phyloP scores from a whole-genome alignment of 2,113 vertebrate species.

The Grantiella picta region DNA sequence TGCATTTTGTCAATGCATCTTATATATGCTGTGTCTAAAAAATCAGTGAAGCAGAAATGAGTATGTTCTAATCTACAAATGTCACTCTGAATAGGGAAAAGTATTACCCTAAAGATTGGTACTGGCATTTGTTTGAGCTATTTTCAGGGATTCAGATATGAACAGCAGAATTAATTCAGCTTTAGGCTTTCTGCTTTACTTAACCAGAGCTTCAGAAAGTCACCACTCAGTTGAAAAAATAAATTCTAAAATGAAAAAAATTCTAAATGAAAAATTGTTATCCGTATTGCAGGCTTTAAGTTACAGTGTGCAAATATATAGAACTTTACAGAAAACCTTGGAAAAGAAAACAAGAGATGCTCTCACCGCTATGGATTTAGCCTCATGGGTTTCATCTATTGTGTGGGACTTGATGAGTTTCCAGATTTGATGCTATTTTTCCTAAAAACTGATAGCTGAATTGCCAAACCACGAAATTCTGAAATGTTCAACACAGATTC shows the following conservation, averaged over 20 bases:
- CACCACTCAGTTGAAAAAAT: background rate
- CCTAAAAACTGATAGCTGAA: constrained; percentile 14
- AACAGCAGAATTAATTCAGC: constrained; percentile 6
- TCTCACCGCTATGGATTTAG: background rate
- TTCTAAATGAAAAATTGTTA: background rate
- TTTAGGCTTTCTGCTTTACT: constrained; percentile 21
- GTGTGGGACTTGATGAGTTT: background rate
- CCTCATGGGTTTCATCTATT: background rate
- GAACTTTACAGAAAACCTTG: background rate
- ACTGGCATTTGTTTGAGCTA: constrained; percentile 13
- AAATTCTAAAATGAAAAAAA: background rate
- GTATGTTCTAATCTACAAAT: background rate
- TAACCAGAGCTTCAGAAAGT: background rate
- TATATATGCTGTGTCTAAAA: background rate
- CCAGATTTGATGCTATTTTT: background rate
- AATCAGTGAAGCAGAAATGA: constrained; percentile 6
- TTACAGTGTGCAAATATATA: background rate
- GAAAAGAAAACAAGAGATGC: constrained; percentile 10
- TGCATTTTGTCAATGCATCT: background rate
- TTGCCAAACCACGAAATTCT: background rate
- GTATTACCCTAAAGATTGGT: background rate
- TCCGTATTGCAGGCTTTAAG: background rate
- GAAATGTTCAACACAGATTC: background rate
- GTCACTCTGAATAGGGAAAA: background rate
- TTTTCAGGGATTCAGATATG: constrained; percentile 7